Base-by-base conservation (phyloP, 2,888 invertebrate genomes). In the Aphrophora alni region DNA sequence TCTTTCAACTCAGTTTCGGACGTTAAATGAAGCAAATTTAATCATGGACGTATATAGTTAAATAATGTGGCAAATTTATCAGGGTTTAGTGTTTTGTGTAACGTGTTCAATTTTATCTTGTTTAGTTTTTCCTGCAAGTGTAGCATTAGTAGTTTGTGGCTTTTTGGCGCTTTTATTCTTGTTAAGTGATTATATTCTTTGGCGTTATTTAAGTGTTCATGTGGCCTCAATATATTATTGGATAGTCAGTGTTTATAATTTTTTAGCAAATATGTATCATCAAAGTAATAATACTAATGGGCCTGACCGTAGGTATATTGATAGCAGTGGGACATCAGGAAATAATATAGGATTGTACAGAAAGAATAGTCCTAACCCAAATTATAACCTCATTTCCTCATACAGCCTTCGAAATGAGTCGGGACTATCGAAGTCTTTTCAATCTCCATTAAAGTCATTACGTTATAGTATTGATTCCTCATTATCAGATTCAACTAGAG, bases 181-280 rank as follows among this genome's bases (percentile, higher is more conserved):
- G 71, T 73, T 73, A 73, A 73, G 73, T 78, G 78, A 78, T 68
- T 78, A 33, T 59, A 24, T n/a, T 73, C 51, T 78, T 78, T 78
- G 59, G 59, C 78, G 73, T 73, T 73, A 78, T 44, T 38, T 78
- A 44, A 73, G 51, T 73, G 17, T 73, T 78, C 78, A 73, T 73
- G 78, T 78, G 78, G 59, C 78, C 78, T 78, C 44, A 33, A 71
- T 78, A 33, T 78, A 78, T 59, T 73, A 38, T 28, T 73, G 73
- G 78, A 73, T 73, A 44, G 14, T 44, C 44, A 44, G 14, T 44
- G 12, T 44, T 44, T 44, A 44, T 44, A 44, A 7, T 44, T 44
- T 44, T 44, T 44, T 44, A 44, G 8, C 44, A 59, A 78, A 51
- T 78, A 78, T 78, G 78, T 78, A 73, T 78, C 51, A 73, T 24